Conservation (phyloP, 1,140 invertebrate species). For the Halyomorpha halys region DNA sequence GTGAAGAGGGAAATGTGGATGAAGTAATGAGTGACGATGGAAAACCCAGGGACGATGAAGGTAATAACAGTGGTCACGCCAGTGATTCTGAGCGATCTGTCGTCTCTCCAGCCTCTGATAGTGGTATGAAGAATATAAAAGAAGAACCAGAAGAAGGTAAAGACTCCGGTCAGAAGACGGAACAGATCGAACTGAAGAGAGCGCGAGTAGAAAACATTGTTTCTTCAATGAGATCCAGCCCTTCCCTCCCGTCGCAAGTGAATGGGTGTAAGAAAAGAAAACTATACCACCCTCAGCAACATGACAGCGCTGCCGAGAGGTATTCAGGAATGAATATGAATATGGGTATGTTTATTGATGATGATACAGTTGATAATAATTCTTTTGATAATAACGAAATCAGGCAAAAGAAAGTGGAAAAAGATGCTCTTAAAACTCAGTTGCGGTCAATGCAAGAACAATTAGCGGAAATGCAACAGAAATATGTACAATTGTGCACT, state of each 20-base stretch:
- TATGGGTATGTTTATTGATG: constrained; percentile 40
- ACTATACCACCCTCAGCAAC: constrained; percentile 91
- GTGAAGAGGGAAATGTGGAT: constrained; percentile 37
- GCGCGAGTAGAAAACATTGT: constrained; percentile 91
- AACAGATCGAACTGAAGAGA: constrained; percentile 64
- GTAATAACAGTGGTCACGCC: constrained; percentile 40
- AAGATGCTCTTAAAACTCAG: constrained; percentile 73
- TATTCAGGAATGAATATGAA: constrained; percentile 44
- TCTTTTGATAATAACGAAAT: constrained; percentile 55
- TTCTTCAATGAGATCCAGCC: constrained; percentile 78
- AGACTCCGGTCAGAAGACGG: constrained; percentile 41
- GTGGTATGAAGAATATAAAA: constrained; percentile 27
- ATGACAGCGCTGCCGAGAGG: constrained; percentile 60
- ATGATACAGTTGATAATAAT: constrained; percentile 63
- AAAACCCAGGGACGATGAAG: constrained; percentile 40
- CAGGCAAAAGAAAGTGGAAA: constrained; percentile 70
- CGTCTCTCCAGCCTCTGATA: constrained; percentile 46
- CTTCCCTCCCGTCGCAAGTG: constrained; percentile 56
- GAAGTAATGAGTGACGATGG: constrained; percentile 33
- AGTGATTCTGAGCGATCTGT: constrained; percentile 56
- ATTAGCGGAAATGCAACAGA: constrained; percentile 79
- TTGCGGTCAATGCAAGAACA: constrained; percentile 79
- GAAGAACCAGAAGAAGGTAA: constrained; percentile 45
- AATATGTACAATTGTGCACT: constrained; percentile 75
- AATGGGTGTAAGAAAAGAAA: constrained; percentile 93